These are phyloP conservation scores for Lochmaea crataegi DNA, from an alignment of 2,888 invertebrate genomes.

Conservation along the genomic window DNA sequence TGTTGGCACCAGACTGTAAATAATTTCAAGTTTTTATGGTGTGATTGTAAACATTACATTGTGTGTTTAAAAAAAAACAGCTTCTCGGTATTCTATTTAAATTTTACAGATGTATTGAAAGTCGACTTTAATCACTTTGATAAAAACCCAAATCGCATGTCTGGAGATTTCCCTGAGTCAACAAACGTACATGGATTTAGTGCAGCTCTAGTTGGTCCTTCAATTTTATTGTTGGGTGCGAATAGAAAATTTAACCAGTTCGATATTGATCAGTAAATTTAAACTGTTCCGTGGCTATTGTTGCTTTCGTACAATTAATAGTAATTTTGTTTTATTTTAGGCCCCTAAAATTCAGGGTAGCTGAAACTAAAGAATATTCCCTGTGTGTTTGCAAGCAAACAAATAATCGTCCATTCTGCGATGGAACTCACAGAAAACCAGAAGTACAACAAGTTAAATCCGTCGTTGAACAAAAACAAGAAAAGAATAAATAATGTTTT, in stretches of 20 bases:
- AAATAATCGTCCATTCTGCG: neutral
- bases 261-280: too few species aligned
- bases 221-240: too few species aligned
- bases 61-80: neutral
- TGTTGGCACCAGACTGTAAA: neutral
- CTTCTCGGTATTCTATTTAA: neutral
- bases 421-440: slow-evolving; percentile 4
- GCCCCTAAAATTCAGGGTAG: slow-evolving; percentile 2
- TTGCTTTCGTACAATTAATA: neutral
- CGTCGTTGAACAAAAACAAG: neutral
- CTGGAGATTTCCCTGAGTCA: neutral
- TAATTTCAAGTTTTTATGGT: neutral
- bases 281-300: neutral
- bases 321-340: neutral
- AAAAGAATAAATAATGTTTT: neutral
- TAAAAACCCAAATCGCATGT: neutral
- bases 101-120: neutral
- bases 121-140: neutral
- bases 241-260: too few species aligned
- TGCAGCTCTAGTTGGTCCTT: too few species aligned
- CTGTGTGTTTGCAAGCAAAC: slow-evolving; percentile 1
- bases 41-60: neutral
- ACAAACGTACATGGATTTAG: too few species aligned
- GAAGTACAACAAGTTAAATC: slow-evolving; percentile 6
- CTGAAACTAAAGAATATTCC: slow-evolving; percentile 1